These are phyloP conservation scores for Phania funesta DNA, from an alignment of 2,888 invertebrate genomes.

Conservation along the genomic window DNA sequence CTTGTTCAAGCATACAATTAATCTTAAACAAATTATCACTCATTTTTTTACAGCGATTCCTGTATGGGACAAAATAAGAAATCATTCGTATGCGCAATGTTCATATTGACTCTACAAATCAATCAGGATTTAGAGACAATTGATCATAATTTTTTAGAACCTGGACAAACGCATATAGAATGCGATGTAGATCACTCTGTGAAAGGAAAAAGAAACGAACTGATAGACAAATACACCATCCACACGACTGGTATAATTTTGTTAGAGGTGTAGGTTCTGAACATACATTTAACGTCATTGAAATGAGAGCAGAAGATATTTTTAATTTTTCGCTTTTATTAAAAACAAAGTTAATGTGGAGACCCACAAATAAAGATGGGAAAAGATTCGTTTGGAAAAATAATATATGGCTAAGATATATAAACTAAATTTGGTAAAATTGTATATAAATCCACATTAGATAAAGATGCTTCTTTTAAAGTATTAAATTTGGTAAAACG, in stretches of 20 bases:
- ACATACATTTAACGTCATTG: conserved; percentile 55
- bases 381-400: conserved; percentile 59
- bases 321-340: conserved; percentile 44
- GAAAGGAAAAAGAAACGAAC: conserved; percentile 61
- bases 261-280: conserved; percentile 43
- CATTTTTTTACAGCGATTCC: conserved; percentile 64
- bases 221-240: conserved; percentile 48
- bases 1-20: conserved; percentile 52
- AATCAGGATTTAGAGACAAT: conserved; percentile 51
- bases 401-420: conserved; percentile 55
- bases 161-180: conserved; percentile 57
- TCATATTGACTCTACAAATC: conserved; percentile 22
- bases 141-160: conserved; percentile 63
- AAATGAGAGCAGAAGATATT: conserved; percentile 57
- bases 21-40: conserved; percentile 51
- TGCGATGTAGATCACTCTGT: conserved; percentile 48
- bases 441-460: conserved; percentile 39
- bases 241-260: conserved; percentile 47
- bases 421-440: conserved; percentile 59
- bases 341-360: conserved; percentile 61
- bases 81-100: background rate
- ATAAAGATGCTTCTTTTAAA: conserved; percentile 14
- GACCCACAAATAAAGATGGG: conserved; percentile 47
- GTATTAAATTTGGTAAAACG: too few relatives aligned
- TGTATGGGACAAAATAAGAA: conserved; percentile 65